phyloP scores from a whole-genome alignment of 2,797 vertebrate species.

The Smutsia gigantea region DNA sequence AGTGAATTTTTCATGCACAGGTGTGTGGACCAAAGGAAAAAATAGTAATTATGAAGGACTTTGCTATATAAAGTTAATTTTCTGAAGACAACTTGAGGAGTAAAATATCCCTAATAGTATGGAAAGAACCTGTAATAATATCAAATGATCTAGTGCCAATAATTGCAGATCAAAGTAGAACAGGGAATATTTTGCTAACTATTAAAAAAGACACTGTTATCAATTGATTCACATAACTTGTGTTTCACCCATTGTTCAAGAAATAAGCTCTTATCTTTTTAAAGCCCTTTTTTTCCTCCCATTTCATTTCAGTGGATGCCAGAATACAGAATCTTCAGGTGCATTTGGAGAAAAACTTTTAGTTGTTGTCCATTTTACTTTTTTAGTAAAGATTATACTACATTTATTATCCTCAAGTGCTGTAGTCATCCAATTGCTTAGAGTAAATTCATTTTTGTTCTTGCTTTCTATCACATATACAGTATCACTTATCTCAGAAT shows the following conservation, averaged over 20 bases:
- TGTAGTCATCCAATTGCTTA: neutral
- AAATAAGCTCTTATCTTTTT: constrained; percentile 39
- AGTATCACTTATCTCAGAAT: constrained; percentile 41
- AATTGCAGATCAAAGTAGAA: constrained; percentile 29
- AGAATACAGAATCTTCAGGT: constrained; percentile 15
- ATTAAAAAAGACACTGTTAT: constrained; percentile 7
- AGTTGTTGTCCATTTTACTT: neutral
- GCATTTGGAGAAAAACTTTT: neutral
- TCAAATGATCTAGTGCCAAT: constrained; percentile 17
- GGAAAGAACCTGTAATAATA: constrained; percentile 27
- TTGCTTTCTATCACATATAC: neutral
- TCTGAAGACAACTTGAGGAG: constrained; percentile 30
- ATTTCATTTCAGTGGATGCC: neutral
- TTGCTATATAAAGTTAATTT: constrained; percentile 35
- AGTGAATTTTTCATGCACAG: neutral
- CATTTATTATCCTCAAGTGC: constrained; percentile 14
- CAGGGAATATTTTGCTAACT: neutral
- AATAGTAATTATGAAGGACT: constrained; percentile 5
- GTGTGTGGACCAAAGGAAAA: neutral
- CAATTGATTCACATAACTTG: constrained; percentile 35
- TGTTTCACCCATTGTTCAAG: neutral
- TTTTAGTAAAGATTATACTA: neutral
- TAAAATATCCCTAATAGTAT: neutral
- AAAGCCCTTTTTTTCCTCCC: neutral
- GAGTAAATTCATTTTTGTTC: neutral